Conservation (phyloP, 2,888 invertebrate genomes). For the Petrophora chlorosata region DNA sequence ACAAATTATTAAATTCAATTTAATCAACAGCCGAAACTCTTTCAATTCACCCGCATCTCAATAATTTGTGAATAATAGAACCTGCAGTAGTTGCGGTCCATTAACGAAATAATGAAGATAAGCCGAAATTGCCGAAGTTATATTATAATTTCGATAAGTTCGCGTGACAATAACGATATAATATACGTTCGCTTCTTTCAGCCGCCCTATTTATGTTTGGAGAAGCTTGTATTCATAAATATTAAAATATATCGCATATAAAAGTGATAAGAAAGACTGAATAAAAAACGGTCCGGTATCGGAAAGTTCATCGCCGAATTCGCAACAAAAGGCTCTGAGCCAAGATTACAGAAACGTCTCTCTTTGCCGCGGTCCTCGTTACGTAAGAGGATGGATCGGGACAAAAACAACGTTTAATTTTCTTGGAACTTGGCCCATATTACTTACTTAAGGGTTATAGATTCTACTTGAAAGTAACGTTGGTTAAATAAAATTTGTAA, state of each 20-base stretch:
- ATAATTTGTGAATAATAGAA: conserved; percentile 5
- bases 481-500: neutral
- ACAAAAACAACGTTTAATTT: conserved; percentile 46
- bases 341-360: conserved; percentile 32
- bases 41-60: no score
- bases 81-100: conserved; percentile 7
- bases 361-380: conserved; percentile 31
- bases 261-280: conserved; percentile 32
- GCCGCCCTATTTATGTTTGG: conserved; percentile 7
- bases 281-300: conserved; percentile 36
- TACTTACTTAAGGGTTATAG: conserved; percentile 12
- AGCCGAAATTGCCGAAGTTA: conserved; percentile 6
- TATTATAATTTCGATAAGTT: conserved; percentile 14
- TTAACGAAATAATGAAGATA: conserved; percentile 15
- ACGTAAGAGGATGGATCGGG: conserved; percentile 35
- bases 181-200: conserved; percentile 7
- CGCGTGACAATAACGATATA: conserved; percentile 17
- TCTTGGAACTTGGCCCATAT: conserved; percentile 31
- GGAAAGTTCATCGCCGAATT: conserved; percentile 33
- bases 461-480: neutral
- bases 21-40: no score
- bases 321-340: conserved; percentile 27
- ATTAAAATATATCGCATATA: conserved; percentile 24
- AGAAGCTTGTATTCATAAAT: conserved; percentile 13
- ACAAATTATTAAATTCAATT: no score